Base-by-base conservation (phyloP, 2,113 vertebrate species). In the Tretioscincus oriximinensis region DNA sequence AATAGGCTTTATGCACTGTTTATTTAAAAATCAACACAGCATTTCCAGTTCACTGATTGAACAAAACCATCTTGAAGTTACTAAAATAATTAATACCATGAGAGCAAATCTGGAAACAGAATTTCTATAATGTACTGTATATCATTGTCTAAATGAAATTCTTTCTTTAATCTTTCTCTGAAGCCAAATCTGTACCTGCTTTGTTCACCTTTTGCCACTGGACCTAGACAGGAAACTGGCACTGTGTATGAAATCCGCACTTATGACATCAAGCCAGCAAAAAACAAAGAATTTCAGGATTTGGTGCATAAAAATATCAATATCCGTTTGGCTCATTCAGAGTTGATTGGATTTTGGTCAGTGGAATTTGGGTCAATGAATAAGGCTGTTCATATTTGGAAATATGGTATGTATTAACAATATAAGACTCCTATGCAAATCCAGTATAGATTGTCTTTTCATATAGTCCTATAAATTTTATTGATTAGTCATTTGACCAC, bases 161-260 rank as follows among this genome's bases (percentile, higher is more conserved):
- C 35, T 74, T 24, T 8, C 60, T 84, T 51, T 5, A n/a, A 58
- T 86, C 76, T 86, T 81, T 78, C 35, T 47, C 68, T 65, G 26
- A 63, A 82, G 80, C 35, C 54, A 70, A 49, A 80, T 81, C 8
- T 81, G 75, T 41, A 87, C 85, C 75, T 95, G 93, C 85, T 82
- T 58, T n/a, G 0, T 85, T 88, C 24, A 84, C 74, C 5, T 88
- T 70, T 97, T 81, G 95, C 95, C 24, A 96, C 95, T 0, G 95
- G 95, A 0, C 90, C 95, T 20, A 96, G 96, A 41, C 96, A 97
- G 85, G 45, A 91, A 1, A 84, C 95, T 65, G 84, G 76, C 6
- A 92, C 92, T 41, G 95, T 99, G 74, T 99, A 98, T 7, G 98
- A 99, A 94, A 95, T 99, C 45, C 96, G 97, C n/a, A 97, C 95